Evolutionary conservation across 2,888 invertebrate species (phyloP), one percentile per base, ranked within the genome.

Genomic region (Tenthredo livida): DNA sequence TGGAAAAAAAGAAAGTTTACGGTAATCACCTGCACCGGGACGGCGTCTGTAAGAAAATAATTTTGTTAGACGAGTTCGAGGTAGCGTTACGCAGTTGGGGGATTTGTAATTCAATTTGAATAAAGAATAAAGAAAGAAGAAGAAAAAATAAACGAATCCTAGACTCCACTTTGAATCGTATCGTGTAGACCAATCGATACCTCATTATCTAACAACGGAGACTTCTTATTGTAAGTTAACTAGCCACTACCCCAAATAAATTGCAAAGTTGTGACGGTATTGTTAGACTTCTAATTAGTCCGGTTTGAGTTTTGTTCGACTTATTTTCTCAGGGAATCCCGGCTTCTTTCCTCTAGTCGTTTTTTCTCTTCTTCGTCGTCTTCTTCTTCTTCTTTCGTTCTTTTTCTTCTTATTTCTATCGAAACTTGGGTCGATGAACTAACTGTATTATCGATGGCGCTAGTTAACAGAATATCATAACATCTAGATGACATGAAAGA

Each of bases 41-140:
- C 54, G 54, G 61, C 10, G 61, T 70, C 37, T 70, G 15, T 70
- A 75, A 47, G 25, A 21, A 75, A 75, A n/a, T 43, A 73, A 73
- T 70, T 70, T 70, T 7, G n/a, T 37, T 70, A 37, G 70, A 70
- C 33, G 70, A 70, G 25, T 61, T 25, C 61, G 61, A 70, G 37
- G 9, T 17, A 29, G 2, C n/a, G 70, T 33, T 29, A 37, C 37
- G 12, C 25, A 10, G 65, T 10, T 15, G 25, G 65, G 65, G 65
- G 65, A 29, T 65, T 65, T 61, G 12, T 25, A 61, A 61, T 25
- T 61, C 61, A 61, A 61, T 25, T 61, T 61, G 61, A 21, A 61
- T 61, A 21, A 61, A 61, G 61, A 61, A 61, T 61, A 12, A 21
- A 25, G 21, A 61, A 61, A 25, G 1, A n/a, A 54, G 7, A 17